Conservation (phyloP, 1,140 invertebrate species). For the Bombus confusus region DNA sequence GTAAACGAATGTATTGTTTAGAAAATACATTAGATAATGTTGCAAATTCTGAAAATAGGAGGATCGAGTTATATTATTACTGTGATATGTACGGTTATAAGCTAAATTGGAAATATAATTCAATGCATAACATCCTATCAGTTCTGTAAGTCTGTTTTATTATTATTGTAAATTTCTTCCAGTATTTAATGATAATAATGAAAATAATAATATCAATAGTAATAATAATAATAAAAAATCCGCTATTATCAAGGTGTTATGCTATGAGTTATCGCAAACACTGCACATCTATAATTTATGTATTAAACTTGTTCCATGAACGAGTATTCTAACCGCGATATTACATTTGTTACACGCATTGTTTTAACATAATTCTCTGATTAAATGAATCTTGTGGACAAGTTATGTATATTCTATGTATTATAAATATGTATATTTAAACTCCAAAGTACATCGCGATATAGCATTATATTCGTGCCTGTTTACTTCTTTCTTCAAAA, state of each 20-base stretch:
- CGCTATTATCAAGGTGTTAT: constrained; percentile 19
- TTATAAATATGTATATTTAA: constrained; percentile 60
- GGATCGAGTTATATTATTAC: constrained; percentile 58
- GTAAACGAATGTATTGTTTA: constrained; percentile 43
- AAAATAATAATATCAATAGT: not conserved
- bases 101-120: constrained; percentile 49
- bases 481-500: constrained; percentile 13
- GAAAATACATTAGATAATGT: constrained; percentile 36
- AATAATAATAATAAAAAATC: not conserved
- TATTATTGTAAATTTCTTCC: not conserved
- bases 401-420: constrained; percentile 60
- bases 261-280: constrained; percentile 25
- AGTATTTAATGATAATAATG: not conserved
- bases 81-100: constrained; percentile 69
- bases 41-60: constrained; percentile 22
- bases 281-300: constrained; percentile 29
- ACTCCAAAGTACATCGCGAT: constrained; percentile 18
- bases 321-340: not conserved
- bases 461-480: constrained; percentile 14
- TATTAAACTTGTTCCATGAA: constrained; percentile 18
- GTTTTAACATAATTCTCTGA: constrained; percentile 59
- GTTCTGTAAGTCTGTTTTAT: constrained; percentile 28
- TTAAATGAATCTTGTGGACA: constrained; percentile 46
- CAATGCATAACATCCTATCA: constrained; percentile 24
- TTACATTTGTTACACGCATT: constrained; percentile 20